Conservation (phyloP, 2,797 vertebrate genomes). For the Hypotaenidia philippensis region DNA sequence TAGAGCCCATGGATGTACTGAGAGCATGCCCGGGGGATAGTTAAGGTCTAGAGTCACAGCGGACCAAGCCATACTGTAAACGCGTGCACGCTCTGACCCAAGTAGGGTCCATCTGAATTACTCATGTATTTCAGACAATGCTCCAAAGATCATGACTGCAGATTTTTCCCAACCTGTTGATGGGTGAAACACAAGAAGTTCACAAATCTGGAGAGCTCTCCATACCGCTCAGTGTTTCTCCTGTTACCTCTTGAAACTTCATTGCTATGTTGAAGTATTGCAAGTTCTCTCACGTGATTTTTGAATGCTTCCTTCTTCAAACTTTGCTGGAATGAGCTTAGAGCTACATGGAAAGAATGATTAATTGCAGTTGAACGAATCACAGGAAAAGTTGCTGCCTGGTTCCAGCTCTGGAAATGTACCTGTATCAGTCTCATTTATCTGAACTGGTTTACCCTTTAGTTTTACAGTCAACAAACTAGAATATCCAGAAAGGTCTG, state of each 20-base stretch:
- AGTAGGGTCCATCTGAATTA: rapidly evolving
- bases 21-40: not conserved
- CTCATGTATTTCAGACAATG: not conserved
- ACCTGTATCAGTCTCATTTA: not conserved
- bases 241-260: rapidly evolving
- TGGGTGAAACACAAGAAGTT: not conserved
- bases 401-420: not conserved
- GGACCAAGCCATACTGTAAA: not conserved
- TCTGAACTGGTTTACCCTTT: not conserved
- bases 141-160: not conserved
- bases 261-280: not conserved
- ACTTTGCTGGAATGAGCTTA: not conserved
- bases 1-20: rapidly evolving
- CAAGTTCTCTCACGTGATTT: not conserved
- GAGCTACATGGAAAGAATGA: not conserved
- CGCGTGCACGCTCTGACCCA: not conserved
- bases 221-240: not conserved
- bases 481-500: not conserved
- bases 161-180: not conserved
- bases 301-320: not conserved
- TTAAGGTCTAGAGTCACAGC: not conserved
- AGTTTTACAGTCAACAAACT: not conserved
- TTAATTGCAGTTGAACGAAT: not conserved
- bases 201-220: not conserved
- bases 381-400: not conserved